Evolutionary conservation across 2,888 invertebrate species (phyloP), one percentile per base, ranked within the genome.

Genomic region (Steinernema carpocapsae): DNA sequence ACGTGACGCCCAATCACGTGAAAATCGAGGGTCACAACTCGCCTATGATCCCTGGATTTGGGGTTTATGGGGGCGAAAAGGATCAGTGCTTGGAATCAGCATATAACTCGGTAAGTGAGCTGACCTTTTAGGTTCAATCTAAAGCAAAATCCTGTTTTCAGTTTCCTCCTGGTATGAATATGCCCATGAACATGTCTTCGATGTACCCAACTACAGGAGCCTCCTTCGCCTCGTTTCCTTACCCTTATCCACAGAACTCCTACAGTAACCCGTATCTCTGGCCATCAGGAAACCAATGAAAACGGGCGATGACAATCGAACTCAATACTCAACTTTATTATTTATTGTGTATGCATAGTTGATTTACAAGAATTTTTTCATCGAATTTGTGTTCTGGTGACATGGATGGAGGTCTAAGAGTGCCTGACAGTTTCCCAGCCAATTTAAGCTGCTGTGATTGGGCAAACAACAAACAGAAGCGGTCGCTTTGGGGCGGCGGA

Each of bases 401-500:
- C n/a, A n/a, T n/a, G n/a, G n/a, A n/a, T n/a, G n/a, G n/a, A n/a
- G n/a, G n/a, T n/a, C n/a, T n/a, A n/a, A n/a, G n/a, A n/a, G n/a
- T n/a, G n/a, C n/a, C n/a, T n/a, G n/a, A n/a, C n/a, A n/a, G n/a
- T 6, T 48, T 48, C 48, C 48, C 48, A 48, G 48, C 48, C n/a
- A 17, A 48, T n/a, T 48, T 48, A 48, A n/a, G n/a, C n/a, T n/a
- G n/a, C n/a, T n/a, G n/a, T n/a, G n/a, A n/a, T n/a, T n/a, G n/a
- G n/a, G n/a, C n/a, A n/a, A n/a, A n/a, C n/a, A n/a, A n/a, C n/a
- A n/a, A n/a, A n/a, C n/a, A n/a, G n/a, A 48, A 17, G 48, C 48
- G 48, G 48, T n/a, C n/a, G 48, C 48, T 48, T 48, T 48, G 48
- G 19, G 48, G 48, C 17, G n/a, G 48, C 48, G 48, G 48, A 19